Base-by-base conservation (phyloP, 1,140 invertebrate genomes). In the Thrips palmi region DNA sequence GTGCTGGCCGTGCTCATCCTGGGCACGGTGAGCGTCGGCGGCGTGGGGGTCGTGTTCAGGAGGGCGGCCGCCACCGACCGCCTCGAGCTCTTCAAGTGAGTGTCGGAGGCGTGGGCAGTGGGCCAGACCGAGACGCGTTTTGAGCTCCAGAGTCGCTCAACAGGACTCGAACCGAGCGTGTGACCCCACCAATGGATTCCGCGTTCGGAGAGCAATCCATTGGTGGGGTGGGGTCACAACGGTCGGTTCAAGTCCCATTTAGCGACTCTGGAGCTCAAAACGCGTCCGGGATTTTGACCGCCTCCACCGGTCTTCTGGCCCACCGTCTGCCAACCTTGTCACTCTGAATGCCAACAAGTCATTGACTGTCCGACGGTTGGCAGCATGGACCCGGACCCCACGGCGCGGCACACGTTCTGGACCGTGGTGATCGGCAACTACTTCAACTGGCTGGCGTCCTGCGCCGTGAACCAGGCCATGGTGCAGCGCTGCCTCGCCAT, bases 381-480 rank as follows among this genome's bases (percentile, higher is more conserved):
- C 46, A 85, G 80, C 43, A 75, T 82, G 56, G 65, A 80, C 50
- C 57, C 65, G 7, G 71, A 86, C 55, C 82, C 80, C 4, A 72
- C 71, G 1, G 65, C 74, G 3, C 63, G 84, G 19, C 81, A 88
- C 49, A 80, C 80, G 2, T 75, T 86, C 39, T 91, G 83, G 84
- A 65, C 71, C 1, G 71, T 85, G 0, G 65, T 71, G 0, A 60
- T 87, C 34, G 85, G 84, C 1, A 83, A 80, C 46, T 79, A 74
- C 52, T 78, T 87, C 48, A 75, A 73, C 39, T 84, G 78, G 77
- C 54, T 84, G 3, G 73, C 77, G 1, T 71, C 77, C 1, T 84
- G 76, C 51, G 80, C 77, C 0, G 75, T 81, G 0, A 86, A 85
- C 55, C 83, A 87, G 55, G 71, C 79, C 0, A 82, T 83, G 72